Evolutionary conservation across 2,797 vertebrate genomes (phyloP).

Genomic region (Parotocinclus haroldoi): DNA sequence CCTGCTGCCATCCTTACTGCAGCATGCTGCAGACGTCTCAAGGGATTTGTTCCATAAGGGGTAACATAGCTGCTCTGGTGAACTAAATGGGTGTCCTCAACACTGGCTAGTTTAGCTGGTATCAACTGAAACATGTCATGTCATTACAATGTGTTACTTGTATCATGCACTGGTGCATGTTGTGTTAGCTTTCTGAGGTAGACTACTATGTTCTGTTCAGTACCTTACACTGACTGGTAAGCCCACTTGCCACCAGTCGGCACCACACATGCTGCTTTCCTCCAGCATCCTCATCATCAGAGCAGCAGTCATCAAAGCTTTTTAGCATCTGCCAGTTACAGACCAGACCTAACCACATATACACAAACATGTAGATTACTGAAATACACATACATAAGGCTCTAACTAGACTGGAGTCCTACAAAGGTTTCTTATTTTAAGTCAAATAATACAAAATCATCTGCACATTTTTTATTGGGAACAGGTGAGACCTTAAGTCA

Average conservation of each 20-base stretch:
- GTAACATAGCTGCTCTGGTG: constrained; percentile 80
- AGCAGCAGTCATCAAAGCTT: no score
- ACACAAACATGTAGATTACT: background rate
- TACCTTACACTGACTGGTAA: constrained; percentile 86
- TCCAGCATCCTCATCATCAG: constrained; percentile 80
- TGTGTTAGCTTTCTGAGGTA: no score
- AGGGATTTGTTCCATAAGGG: constrained; percentile 42
- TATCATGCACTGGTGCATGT: no score
- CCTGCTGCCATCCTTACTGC: constrained; percentile 82
- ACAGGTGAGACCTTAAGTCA: no score
- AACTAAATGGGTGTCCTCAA: constrained; percentile 83
- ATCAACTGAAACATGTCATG: constrained; percentile 57
- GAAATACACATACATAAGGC: background rate
- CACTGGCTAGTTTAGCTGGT: constrained; percentile 79
- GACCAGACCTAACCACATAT: constrained; percentile 75
- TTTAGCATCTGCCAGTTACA: constrained; percentile 87
- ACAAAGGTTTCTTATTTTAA: no score
- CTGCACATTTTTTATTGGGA: no score
- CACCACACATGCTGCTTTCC: constrained; percentile 91
- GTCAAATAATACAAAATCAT: no score
- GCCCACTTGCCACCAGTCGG: constrained; percentile 82
- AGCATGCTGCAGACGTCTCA: constrained; percentile 28
- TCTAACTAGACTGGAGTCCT: no score
- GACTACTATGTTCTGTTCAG: background rate
- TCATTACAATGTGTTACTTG: constrained; percentile 4